A percentile compares a stretch with the other conserved stretches of the same genome.
These are phyloP conservation scores for Todiramphus saurophagus DNA, from an alignment of 2,113 vertebrate species.

Conservation along the genomic window DNA sequence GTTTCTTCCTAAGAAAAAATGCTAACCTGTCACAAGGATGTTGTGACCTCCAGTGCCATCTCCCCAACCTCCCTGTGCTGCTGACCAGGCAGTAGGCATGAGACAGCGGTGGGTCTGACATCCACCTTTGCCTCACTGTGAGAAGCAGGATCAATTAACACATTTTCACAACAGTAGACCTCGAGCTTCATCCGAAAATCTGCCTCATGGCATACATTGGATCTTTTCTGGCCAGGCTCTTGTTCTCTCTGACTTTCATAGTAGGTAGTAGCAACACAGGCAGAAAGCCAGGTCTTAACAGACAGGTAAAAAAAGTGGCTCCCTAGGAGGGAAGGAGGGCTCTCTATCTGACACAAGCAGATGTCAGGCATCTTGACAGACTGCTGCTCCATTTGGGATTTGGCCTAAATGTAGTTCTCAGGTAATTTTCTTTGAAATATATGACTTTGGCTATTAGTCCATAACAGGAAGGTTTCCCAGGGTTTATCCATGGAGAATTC, in stretches of 20 bases:
- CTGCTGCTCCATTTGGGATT: background rate
- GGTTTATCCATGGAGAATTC: background rate
- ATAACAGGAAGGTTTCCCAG: background rate
- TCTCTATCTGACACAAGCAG: background rate
- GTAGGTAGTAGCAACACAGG: background rate
- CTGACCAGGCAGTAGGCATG: background rate
- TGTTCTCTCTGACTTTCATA: background rate
- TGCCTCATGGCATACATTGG: rapidly evolving
- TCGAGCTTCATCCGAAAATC: background rate
- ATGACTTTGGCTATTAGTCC: background rate
- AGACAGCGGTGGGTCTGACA: rapidly evolving
- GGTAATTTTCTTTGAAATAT: background rate
- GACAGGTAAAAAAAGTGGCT: background rate
- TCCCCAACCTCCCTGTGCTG: rapidly evolving
- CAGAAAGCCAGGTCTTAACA: background rate
- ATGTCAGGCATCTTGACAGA: background rate
- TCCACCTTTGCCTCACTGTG: background rate
- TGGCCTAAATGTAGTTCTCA: background rate
- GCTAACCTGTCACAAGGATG: background rate
- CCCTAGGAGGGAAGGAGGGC: background rate
- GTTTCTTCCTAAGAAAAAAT: background rate
- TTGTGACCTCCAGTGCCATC: background rate
- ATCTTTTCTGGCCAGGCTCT: background rate
- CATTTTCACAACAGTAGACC: background rate
- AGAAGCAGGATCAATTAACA: background rate